Base-by-base conservation (phyloP, 2,113 vertebrate genomes). In the Enhydra lutris region DNA sequence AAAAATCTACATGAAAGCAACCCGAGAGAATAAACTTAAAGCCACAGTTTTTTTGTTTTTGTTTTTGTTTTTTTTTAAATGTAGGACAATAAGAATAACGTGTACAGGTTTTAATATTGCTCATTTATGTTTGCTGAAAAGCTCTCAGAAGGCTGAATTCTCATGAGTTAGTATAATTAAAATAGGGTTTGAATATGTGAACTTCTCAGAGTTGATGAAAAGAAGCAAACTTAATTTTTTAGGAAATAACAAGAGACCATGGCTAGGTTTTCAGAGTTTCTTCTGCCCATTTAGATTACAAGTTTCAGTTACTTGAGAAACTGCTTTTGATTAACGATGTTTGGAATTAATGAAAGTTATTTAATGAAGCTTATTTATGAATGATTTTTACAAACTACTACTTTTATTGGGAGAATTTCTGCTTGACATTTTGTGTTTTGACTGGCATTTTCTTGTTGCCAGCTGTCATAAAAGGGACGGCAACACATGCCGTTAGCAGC, bases 401-500 rank as follows among this genome's bases (percentile, higher is more conserved):
- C 96, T 95, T 98, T 98, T 98, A 98, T 97, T 98, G 97, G 98
- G 97, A 98, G 97, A 97, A 97, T 96, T 98, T 98, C 94, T 98
- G 87, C 97, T 97, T 98, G 98, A 98, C 98, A 99, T 99, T 99
- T 99, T 98, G 92, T 98, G 87, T 98, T 98, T 97, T 95, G 98
- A 99, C 98, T 99, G 99, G 98, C 99, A 99, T 99, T 99, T 99
- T 95, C 92, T 98, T 87, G 96, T 98, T 98, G 98, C 99, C 99
- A 99, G 98, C 98, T 99, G 98, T 98, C 98, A 98, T 95, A 98
- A 99, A 98, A 98, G 98, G 97, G 98, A 98, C 94, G 96, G 96
- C 84, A 97, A 98, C 97, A 98, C 97, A 98, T 95, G 98, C 98
- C 97, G 89, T 98, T 96, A 98, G 98, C 98, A 98, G 97, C 99